Conservation (phyloP, 2,888 invertebrate genomes). For the Crepidodera aurea region DNA sequence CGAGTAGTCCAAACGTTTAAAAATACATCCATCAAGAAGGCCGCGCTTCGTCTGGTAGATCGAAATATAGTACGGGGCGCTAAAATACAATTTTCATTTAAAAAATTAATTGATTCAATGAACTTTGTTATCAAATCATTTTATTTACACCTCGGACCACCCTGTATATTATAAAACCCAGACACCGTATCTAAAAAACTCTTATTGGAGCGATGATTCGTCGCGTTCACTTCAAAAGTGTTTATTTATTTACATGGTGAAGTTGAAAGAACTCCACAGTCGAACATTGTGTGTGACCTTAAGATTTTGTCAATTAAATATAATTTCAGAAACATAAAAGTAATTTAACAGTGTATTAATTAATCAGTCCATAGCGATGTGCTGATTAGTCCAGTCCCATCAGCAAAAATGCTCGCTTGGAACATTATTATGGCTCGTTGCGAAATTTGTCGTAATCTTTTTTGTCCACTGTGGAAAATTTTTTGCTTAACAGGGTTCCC, state of each 20-base stretch:
- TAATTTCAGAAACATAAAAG: conserved; percentile 46
- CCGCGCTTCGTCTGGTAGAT: conserved; percentile 4
- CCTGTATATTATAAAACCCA: conserved; percentile 2
- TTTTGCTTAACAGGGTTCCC: too few relatives aligned
- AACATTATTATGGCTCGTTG: too few relatives aligned
- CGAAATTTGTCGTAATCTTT: too few relatives aligned
- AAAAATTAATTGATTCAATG: too few relatives aligned
- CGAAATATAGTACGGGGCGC: not conserved
- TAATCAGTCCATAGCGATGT: conserved; percentile 32
- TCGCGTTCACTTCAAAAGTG: conserved; percentile 16
- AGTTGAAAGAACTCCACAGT: conserved; percentile 34
- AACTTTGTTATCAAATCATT: too few relatives aligned
- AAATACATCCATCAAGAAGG: conserved; percentile 42
- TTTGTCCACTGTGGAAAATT: too few relatives aligned
- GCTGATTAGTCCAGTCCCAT: not conserved
- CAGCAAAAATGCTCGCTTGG: too few relatives aligned
- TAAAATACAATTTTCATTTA: too few relatives aligned
- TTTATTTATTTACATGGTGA: conserved; percentile 19
- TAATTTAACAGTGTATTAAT: conserved; percentile 45
- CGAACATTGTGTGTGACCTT: conserved; percentile 33
- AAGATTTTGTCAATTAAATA: conserved; percentile 47
- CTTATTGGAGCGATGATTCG: not conserved
- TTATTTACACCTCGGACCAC: too few relatives aligned
- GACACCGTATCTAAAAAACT: conserved; percentile 4
- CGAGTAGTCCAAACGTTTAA: conserved; percentile 39